Conservation (phyloP, 1,140 invertebrate genomes). For the Pteromalus puparum region DNA sequence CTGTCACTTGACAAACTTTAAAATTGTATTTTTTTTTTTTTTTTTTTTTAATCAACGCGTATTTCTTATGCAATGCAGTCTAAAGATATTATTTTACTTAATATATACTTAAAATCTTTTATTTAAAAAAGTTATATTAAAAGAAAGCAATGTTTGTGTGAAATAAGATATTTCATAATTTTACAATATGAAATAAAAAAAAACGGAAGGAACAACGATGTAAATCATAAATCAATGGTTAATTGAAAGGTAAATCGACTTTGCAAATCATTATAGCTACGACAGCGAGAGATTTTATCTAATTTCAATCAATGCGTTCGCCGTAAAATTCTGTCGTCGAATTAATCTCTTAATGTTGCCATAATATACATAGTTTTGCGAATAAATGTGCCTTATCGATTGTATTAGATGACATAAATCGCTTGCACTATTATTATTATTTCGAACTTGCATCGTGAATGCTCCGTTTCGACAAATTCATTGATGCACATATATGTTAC, state of each 20-base stretch:
- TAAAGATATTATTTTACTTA: not conserved
- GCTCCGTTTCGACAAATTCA: conserved; percentile 13
- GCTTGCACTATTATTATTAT: not conserved
- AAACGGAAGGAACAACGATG: conserved; percentile 8
- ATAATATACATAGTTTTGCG: conserved; percentile 42
- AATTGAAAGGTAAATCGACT: conserved; percentile 3
- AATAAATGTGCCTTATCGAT: conserved; percentile 34
- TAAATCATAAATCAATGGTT: not conserved
- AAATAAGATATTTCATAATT: conserved; percentile 16
- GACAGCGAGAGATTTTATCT: conserved; percentile 13
- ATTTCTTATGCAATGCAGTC: not conserved
- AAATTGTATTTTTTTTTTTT: not conserved
- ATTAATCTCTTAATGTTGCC: not conserved
- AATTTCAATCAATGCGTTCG: not conserved
- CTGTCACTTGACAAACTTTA: not conserved
- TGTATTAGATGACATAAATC: conserved; percentile 26
- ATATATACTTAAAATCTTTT: conserved; percentile 3
- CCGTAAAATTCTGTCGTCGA: not conserved
- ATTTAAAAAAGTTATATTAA: not conserved
- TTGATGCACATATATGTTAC: conserved; percentile 20
- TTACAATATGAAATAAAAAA: not conserved
- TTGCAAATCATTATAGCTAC: conserved; percentile 3
- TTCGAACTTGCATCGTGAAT: conserved; percentile 8
- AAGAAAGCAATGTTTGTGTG: not conserved
- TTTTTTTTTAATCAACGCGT: not conserved